These are phyloP conservation scores for Criorhina ranunculi DNA, from an alignment of 2,888 invertebrate genomes.

Conservation along the genomic window DNA sequence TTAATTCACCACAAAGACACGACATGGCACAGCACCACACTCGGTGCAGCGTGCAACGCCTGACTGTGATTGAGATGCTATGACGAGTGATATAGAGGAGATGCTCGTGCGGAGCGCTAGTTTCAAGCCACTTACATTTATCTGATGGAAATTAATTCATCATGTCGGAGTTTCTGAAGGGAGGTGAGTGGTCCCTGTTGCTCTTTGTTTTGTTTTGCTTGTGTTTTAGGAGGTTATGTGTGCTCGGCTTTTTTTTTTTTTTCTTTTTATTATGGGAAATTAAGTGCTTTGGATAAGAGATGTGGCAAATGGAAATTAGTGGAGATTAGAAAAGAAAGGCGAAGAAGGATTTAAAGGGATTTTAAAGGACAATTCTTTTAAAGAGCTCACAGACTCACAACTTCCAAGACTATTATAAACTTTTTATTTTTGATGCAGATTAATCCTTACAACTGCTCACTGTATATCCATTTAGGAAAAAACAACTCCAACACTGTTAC, in stretches of 20 bases:
- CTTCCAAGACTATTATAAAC: too few relatives aligned
- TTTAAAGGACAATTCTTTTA: too few relatives aligned
- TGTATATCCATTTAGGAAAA: too few relatives aligned
- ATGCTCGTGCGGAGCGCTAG: constrained; percentile 28
- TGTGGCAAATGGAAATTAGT: constrained; percentile 13
- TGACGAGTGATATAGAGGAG: constrained; percentile 17
- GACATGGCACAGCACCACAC: constrained; percentile 20
- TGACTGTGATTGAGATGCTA: constrained; percentile 53
- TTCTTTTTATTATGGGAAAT: constrained; percentile 1
- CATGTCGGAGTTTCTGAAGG: constrained; percentile 48
- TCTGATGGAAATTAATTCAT: constrained; percentile 74
- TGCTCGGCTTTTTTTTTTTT: not conserved
- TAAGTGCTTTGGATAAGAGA: not conserved
- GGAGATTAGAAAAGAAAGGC: not conserved
- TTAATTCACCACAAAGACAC: constrained; percentile 53
- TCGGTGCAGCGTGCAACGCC: constrained; percentile 13
- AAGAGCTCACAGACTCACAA: too few relatives aligned
- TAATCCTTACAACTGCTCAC: too few relatives aligned
- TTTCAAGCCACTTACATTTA: constrained; percentile 65
- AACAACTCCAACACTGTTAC: too few relatives aligned
- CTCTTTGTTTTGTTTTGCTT: constrained; percentile 25
- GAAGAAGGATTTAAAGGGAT: too few relatives aligned
- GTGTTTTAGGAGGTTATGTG: constrained; percentile 12
- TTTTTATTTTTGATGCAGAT: too few relatives aligned
- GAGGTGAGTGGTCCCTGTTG: constrained; percentile 31